phyloP scores from a whole-genome alignment of 2,797 vertebrate genomes.

The Sebastes miniatus region DNA sequence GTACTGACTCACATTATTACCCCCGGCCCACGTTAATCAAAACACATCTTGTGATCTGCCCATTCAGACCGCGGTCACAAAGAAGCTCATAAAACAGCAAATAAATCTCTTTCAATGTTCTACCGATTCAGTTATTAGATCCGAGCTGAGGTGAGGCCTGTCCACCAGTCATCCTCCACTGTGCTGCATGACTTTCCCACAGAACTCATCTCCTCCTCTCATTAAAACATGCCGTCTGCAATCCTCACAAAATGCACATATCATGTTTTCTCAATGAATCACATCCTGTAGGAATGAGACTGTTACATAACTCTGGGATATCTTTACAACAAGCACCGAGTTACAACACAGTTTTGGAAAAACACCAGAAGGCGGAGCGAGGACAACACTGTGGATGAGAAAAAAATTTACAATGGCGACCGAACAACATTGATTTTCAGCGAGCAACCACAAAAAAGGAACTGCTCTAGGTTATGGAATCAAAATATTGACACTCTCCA shows the following conservation, averaged over 20 bases:
- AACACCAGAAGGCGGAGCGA: neutral
- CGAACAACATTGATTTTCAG: neutral
- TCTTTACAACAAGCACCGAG: neutral
- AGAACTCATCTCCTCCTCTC: neutral
- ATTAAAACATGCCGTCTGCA: neutral
- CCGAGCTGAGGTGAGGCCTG: neutral
- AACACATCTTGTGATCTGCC: constrained; percentile 16
- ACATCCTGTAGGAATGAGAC: constrained; percentile 30
- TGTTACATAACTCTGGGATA: constrained; percentile 20
- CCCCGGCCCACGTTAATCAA: constrained; percentile 1
- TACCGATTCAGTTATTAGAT: constrained; percentile 10
- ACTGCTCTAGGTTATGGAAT: neutral
- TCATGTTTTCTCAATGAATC: constrained; percentile 19
- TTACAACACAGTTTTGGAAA: constrained; percentile 14
- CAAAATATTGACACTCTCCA: neutral
- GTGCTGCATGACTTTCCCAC: constrained; percentile 19
- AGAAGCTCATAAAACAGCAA: neutral
- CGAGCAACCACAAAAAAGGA: neutral
- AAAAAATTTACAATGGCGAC: neutral
- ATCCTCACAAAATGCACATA: neutral
- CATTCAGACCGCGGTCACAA: neutral
- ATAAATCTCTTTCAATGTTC: neutral
- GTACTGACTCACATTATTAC: constrained; percentile 4
- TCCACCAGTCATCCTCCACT: neutral
- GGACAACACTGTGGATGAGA: neutral